These are phyloP conservation scores for Drosophila burlai DNA, from an alignment of 1,140 invertebrate genomes.

Conservation along the genomic window DNA sequence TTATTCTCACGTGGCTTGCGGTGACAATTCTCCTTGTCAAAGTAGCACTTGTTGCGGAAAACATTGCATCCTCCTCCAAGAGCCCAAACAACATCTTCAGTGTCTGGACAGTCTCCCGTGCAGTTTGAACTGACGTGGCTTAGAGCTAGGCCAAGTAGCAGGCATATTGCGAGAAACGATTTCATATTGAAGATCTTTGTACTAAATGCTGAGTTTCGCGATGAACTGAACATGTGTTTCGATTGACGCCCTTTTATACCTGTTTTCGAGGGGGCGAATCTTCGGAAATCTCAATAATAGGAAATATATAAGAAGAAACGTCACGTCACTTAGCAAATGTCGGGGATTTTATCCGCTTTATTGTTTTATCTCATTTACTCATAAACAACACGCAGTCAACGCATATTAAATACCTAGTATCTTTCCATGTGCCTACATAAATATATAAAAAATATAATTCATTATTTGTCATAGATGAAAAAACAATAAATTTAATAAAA, in stretches of 20 bases:
- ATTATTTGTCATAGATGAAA: too few relatives aligned
- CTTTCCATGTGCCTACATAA: background rate
- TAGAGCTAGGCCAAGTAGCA: conserved; percentile 37
- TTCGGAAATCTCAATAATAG: conserved; percentile 6
- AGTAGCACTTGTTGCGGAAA: conserved; percentile 65
- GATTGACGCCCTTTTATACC: conserved; percentile 25
- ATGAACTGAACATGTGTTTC: conserved; percentile 16
- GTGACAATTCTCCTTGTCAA: conserved; percentile 56
- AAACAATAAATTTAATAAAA: background rate
- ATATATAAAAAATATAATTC: too few relatives aligned
- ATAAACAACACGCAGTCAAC: background rate
- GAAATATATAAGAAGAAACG: conserved; percentile 3
- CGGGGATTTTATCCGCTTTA: conserved; percentile 24
- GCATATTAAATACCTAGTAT: background rate
- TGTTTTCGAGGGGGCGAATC: background rate
- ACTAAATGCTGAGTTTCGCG: background rate
- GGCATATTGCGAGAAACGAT: conserved; percentile 9
- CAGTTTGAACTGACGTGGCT: conserved; percentile 50
- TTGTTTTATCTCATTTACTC: conserved; percentile 6
- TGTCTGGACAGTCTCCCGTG: conserved; percentile 54
- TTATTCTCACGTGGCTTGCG: conserved; percentile 41
- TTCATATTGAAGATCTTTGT: conserved; percentile 44
- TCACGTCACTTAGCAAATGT: conserved; percentile 3
- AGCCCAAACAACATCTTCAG: conserved; percentile 67
- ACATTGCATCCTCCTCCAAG: conserved; percentile 46